Evolutionary conservation across 2,888 invertebrate species (phyloP).

Genomic region (Tinea trinotella): DNA sequence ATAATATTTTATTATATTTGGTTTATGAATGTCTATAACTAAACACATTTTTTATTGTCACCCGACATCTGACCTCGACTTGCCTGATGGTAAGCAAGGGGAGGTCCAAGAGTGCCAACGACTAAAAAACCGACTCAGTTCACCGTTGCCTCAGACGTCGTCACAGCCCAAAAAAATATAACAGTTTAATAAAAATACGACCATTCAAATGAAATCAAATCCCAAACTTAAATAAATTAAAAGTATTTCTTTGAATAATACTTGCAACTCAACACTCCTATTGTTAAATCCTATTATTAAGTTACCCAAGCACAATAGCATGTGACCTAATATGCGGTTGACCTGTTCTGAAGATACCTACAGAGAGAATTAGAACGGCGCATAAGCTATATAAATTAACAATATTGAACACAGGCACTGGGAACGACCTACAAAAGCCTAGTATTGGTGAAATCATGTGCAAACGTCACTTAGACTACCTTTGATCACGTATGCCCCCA

Average conservation of each 20-base stretch:
- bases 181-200: too few relatives aligned
- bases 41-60: too few relatives aligned
- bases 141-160: too few relatives aligned
- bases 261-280: not conserved
- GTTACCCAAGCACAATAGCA: not conserved
- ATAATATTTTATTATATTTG: too few relatives aligned
- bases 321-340: constrained; percentile 48
- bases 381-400: not conserved
- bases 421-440: not conserved
- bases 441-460: not conserved
- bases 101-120: too few relatives aligned
- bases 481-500: not conserved
- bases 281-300: not conserved
- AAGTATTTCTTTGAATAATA: not conserved
- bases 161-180: too few relatives aligned
- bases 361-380: not conserved
- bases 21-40: too few relatives aligned
- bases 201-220: too few relatives aligned
- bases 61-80: too few relatives aligned
- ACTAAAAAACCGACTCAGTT: too few relatives aligned
- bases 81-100: too few relatives aligned
- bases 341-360: constrained; percentile 28
- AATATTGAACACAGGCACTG: not conserved
- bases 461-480: not conserved
- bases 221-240: too few relatives aligned